Conservation (phyloP, 2,797 vertebrate species). For the Enteromius unitaeniatus region DNA sequence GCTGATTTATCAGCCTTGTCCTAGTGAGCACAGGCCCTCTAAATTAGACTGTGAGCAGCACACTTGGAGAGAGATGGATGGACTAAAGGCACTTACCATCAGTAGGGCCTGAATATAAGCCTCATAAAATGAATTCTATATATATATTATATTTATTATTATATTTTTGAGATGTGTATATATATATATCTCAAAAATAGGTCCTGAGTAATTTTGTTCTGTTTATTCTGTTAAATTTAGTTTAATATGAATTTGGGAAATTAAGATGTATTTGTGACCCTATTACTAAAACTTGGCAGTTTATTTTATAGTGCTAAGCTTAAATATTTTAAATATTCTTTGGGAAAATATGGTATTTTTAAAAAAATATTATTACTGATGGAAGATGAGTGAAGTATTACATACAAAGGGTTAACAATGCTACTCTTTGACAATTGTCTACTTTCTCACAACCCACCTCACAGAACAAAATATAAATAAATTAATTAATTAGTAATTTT, state of each 20-base stretch:
- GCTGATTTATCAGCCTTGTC: slow-evolving; percentile 68
- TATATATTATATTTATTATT: no score
- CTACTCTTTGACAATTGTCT: no score
- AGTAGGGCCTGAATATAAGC: slow-evolving; percentile 1
- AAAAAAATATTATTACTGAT: no score
- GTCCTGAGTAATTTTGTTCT: neutral
- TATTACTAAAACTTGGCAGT: neutral
- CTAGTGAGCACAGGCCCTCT: slow-evolving; percentile 37
- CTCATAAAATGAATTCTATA: neutral
- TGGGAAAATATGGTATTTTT: neutral
- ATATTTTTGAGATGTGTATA: no score
- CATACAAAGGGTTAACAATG: no score
- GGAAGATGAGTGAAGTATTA: no score
- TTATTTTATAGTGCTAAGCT: neutral
- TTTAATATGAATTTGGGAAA: neutral
- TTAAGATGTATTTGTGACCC: neutral
- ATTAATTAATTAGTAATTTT: neutral
- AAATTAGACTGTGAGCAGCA: slow-evolving; percentile 31
- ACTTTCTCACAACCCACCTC: no score
- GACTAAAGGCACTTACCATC: neutral
- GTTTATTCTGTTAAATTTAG: neutral
- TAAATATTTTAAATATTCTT: neutral
- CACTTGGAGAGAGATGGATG: slow-evolving; percentile 22
- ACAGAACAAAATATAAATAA: no score
- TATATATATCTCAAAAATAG: neutral